Evolutionary conservation across 2,113 vertebrate species (phyloP).

Genomic region (Elaphurus davidianus): DNA sequence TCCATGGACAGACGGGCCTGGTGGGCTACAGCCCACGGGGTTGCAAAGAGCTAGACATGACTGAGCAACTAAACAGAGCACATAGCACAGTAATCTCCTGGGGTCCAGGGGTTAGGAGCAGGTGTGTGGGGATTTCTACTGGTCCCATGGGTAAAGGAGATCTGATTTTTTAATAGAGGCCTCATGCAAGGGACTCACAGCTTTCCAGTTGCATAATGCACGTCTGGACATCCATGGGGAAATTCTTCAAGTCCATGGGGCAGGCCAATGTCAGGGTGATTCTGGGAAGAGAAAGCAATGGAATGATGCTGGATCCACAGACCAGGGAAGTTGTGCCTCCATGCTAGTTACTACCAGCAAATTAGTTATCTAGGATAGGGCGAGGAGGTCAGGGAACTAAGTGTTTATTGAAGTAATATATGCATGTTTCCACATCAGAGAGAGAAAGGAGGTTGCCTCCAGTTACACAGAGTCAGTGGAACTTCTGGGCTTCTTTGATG

Average conservation of each 20-base stretch:
- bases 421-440: neutral
- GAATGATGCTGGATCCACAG: neutral
- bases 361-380: neutral
- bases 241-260: slow-evolving; percentile 99
- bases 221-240: slow-evolving; percentile 99
- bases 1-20: neutral
- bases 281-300: slow-evolving; percentile 80
- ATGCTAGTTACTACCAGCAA: neutral
- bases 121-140: neutral
- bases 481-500: neutral
- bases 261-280: slow-evolving; percentile 97
- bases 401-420: neutral
- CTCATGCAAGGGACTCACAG: slow-evolving; percentile 88
- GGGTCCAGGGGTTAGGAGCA: neutral
- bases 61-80: neutral
- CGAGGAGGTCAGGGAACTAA: neutral
- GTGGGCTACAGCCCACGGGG: neutral
- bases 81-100: neutral
- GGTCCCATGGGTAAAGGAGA: neutral
- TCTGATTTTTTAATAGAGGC: neutral
- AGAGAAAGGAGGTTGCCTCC: neutral
- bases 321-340: neutral
- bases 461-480: neutral
- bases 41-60: neutral
- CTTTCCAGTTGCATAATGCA: slow-evolving; percentile 99